These are phyloP conservation scores for Ceratitis capitata DNA, from an alignment of 1,140 invertebrate genomes.

Conservation along the genomic window DNA sequence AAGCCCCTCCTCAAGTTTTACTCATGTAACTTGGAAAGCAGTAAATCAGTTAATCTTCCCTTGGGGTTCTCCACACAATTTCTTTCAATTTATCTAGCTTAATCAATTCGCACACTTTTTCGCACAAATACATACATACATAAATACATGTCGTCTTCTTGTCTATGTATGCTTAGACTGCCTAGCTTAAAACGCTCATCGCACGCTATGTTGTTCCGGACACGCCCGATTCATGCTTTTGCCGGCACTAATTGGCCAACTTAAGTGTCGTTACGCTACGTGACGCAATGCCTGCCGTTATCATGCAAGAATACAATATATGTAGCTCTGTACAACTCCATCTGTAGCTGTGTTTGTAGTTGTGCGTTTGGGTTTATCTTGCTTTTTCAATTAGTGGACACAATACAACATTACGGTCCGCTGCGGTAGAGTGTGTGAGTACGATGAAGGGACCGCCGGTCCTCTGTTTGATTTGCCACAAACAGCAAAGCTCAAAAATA, in stretches of 20 bases:
- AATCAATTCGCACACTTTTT: not conserved
- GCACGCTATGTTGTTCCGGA: not conserved
- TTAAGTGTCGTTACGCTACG: constrained; percentile 29
- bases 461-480: not conserved
- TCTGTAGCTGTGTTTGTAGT: not conserved
- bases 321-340: not conserved
- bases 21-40: not conserved
- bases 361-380: not conserved
- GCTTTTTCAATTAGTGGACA: constrained; percentile 14
- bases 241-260: constrained; percentile 24
- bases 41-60: not conserved
- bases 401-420: not conserved
- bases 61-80: not conserved
- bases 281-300: not conserved
- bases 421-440: not conserved
- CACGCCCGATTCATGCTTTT: constrained; percentile 1
- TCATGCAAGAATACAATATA: too few relatives aligned
- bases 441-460: not conserved
- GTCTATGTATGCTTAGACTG: too few relatives aligned
- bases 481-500: not conserved
- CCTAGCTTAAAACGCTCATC: too few relatives aligned
- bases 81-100: constrained; percentile 2
- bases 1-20: not conserved
- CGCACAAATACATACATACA: not conserved
- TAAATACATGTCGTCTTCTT: too few relatives aligned